Evolutionary conservation across 2,113 vertebrate genomes (phyloP).

Genomic region (Tachuris rubrigastra): DNA sequence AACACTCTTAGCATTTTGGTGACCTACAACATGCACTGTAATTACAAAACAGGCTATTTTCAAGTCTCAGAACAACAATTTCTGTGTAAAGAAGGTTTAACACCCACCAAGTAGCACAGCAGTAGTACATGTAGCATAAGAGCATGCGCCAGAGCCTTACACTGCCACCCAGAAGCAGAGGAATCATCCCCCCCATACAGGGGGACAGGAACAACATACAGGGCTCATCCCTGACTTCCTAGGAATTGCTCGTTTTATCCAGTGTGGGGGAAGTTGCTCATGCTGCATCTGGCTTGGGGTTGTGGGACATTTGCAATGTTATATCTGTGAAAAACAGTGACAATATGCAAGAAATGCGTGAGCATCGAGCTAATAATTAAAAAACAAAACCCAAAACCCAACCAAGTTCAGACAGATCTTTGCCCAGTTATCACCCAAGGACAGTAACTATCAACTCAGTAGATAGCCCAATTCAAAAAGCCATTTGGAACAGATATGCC

Average conservation of each 20-base stretch:
- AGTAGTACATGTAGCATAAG: neutral
- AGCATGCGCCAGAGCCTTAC: neutral
- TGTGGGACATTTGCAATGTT: neutral
- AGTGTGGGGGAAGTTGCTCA: neutral
- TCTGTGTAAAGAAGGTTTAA: neutral
- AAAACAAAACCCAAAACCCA: neutral
- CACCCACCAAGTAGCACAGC: neutral
- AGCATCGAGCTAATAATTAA: neutral
- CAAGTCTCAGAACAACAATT: neutral
- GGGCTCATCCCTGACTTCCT: neutral
- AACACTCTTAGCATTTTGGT: neutral
- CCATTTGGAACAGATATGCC: neutral
- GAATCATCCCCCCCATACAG: neutral
- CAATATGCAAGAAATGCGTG: neutral
- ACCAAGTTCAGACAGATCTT: neutral
- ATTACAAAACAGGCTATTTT: slow-evolving; percentile 14
- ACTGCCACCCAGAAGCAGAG: neutral
- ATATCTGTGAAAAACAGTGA: neutral
- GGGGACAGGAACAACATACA: neutral
- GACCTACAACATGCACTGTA: neutral
- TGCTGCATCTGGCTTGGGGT: neutral
- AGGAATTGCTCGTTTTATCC: neutral
- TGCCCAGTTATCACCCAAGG: neutral
- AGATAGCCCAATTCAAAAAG: neutral
- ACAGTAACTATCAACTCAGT: neutral